Base-by-base conservation (phyloP, 1,140 invertebrate genomes). In the Eueides isabella region DNA sequence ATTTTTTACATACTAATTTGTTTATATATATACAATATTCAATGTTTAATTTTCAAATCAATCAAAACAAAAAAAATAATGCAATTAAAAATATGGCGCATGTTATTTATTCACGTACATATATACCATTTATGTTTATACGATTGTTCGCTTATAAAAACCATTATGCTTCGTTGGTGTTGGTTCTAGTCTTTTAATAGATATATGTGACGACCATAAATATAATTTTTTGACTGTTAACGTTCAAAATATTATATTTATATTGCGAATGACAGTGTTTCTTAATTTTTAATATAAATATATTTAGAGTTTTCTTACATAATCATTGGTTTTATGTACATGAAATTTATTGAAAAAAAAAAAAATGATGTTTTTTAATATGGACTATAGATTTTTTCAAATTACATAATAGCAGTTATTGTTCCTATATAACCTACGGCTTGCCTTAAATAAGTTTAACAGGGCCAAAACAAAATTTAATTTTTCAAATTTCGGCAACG, bases 391-490 rank as follows among this genome's bases (percentile, higher is more conserved):
- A 55, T 23, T 23, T 55, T 26, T 4, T 26, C 23, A 55, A 55
- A 11, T 26, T 26, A 55, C 19, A 55, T 23, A 26, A n/a, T 19
- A 55, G 23, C 48, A 55, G 19, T 55, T 55, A 55, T 12, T 55
- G 48, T 55, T 71, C 64, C 69, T 74, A 74, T n/a, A 28, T 71
- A 55, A 67, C 69, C 67, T 44, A 67, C 38, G 61, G 73, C 73
- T 75, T 75, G 72, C 76, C 65, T 78, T 75, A 66, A 44, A 33
- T 72, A 78, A 71, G 73, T 72, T 70, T 78, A 76, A 71, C 77
- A 72, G 74, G 73, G 73, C 77, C 71, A 67, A 70, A 65, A 66
- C 26, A 12, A 69, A 30, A 66, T 69, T 5, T 63, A 61, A 69
- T 69, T 70, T 70, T 63, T 61, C 61, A 70, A 62, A 70, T 63